A percentile compares a stretch with the other conserved stretches of the same genome.
Conservation (phyloP, 2,113 vertebrate species). For the Nanorana parkeri region DNA sequence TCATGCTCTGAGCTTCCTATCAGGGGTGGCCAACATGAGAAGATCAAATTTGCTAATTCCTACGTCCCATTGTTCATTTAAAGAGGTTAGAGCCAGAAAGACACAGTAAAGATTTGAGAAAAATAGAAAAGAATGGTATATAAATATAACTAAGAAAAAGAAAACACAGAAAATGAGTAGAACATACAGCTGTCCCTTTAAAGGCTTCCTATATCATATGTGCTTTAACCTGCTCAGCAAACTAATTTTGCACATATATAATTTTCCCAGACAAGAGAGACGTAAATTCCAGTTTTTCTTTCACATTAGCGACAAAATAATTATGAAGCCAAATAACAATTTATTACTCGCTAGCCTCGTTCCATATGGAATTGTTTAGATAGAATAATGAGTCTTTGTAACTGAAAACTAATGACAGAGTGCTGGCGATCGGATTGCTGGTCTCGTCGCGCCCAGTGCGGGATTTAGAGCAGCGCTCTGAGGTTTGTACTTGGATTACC, state of each 20-base stretch:
- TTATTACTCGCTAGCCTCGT: constrained; percentile 26
- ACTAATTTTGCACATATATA: neutral
- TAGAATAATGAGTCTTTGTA: constrained; percentile 37
- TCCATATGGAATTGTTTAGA: constrained; percentile 50
- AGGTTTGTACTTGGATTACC: constrained; percentile 24
- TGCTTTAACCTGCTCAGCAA: no score
- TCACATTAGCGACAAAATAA: constrained; percentile 42
- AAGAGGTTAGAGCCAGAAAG: no score
- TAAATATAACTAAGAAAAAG: no score
- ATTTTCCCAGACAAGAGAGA: neutral
- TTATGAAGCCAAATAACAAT: constrained; percentile 5
- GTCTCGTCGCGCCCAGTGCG: neutral
- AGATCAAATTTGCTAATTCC: no score
- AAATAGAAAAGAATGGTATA: no score
- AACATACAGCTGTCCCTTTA: no score
- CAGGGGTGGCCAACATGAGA: no score
- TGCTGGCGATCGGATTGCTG: neutral
- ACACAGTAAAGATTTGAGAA: no score
- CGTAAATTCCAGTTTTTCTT: constrained; percentile 1
- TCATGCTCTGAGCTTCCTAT: no score
- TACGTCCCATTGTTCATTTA: no score
- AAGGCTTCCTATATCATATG: no score
- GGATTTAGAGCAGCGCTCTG: constrained; percentile 20
- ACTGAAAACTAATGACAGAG: constrained; percentile 24
- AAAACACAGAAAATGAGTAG: no score